phyloP scores from a whole-genome alignment of 2,888 invertebrate genomes.

The Automeris io region DNA sequence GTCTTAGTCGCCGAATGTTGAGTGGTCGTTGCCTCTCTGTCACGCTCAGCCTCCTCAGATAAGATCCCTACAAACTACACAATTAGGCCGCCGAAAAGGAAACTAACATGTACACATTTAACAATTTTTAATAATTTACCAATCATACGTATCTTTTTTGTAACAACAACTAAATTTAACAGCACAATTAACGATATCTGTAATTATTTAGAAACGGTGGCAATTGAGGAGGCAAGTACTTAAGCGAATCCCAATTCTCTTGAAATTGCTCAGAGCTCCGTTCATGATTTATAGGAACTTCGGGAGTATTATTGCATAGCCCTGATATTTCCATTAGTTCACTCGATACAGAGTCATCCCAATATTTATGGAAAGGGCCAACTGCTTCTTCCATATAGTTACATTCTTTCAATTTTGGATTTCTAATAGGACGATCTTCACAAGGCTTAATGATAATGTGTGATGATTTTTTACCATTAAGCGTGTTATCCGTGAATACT shows the following conservation, averaged over 20 bases:
- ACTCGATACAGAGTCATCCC: slow-evolving; percentile 24
- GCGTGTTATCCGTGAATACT: neutral
- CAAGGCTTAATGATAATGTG: slow-evolving; percentile 32
- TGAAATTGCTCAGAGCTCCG: neutral
- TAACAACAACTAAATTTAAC: neutral
- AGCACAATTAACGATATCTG: slow-evolving; percentile 9
- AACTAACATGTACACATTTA: too few relatives aligned
- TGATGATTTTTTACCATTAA: slow-evolving; percentile 13
- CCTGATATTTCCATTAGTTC: slow-evolving; percentile 29
- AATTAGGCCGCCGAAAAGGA: too few relatives aligned
- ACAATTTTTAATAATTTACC: too few relatives aligned
- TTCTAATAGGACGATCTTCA: slow-evolving; percentile 14
- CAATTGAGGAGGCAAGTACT: slow-evolving; percentile 45
- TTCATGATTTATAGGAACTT: neutral
- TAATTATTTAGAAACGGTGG: slow-evolving; percentile 40
- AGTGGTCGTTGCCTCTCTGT: too few relatives aligned
- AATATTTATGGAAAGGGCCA: slow-evolving; percentile 25
- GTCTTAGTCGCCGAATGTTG: too few relatives aligned
- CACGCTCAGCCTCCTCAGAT: too few relatives aligned
- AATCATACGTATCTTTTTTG: neutral
- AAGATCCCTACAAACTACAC: too few relatives aligned
- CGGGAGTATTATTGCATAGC: slow-evolving; percentile 15
- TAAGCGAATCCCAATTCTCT: slow-evolving; percentile 33
- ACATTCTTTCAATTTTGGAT: slow-evolving; percentile 16
- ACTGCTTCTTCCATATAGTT: slow-evolving; percentile 23